Base-by-base conservation (phyloP, 2,113 vertebrate genomes). In the Dendropsophus ebraccatus region DNA sequence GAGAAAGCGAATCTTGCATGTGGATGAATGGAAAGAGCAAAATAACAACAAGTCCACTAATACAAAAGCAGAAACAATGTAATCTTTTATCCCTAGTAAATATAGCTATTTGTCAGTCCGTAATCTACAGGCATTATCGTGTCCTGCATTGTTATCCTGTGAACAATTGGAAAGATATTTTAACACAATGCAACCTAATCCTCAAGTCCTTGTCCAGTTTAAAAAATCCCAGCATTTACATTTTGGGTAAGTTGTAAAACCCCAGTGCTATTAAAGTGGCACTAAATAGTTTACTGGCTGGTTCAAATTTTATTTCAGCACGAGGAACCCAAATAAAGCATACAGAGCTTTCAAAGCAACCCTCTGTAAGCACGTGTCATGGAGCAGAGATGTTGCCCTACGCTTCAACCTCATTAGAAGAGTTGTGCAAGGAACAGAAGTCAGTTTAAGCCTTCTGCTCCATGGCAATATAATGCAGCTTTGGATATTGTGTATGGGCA, bases 11-110 rank as follows among this genome's bases (percentile, higher is more conserved):
- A 32, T 49, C 25, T 37, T 73, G 45, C 47, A 28, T 85, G 60
- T 70, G 14, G 32, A 28, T 80, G 52, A 58, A 56, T 58, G 35
- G 9, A 72, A 81, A 60, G 76, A 75, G 54, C 65, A 72, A 73
- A 85, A 49, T 25, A n/a, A 80, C 47, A 45, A 69, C 78, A 79
- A 70, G 49, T 25, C 45, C 4, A 30, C 23, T 74, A 45, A 21
- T 28, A 32, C 8, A 62, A 83, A 76, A 76, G 50, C 47, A 35
- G n/a, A n/a, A 52, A 56, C 54, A 56, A 23, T 58, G 41, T 74
- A 28, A 83, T 58, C 32, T 10, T 23, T 16, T 37, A 23, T 35
- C 17, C 7, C 47, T 28, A 76, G 5, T 28, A 14, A 74, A 21
- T 14, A 49, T 1, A 28, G 47, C 47, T 14, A 49, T 49, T 76